phyloP scores from a whole-genome alignment of 2,888 invertebrate genomes.

The Penaeus monodon region DNA sequence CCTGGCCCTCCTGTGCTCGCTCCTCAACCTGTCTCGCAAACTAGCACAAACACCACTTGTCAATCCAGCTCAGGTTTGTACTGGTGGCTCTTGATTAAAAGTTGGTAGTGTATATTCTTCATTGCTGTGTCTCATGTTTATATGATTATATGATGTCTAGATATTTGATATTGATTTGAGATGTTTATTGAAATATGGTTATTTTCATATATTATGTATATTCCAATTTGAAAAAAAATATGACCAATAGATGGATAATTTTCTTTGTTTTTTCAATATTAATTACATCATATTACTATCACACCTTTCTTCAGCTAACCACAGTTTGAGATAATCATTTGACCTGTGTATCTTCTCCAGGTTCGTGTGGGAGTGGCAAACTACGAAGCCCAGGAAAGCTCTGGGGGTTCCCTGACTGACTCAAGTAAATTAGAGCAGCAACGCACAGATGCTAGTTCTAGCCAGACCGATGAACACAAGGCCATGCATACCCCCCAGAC shows the following conservation, averaged over 20 bases:
- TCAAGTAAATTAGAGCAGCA: constrained; percentile 63
- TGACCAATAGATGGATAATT: neutral
- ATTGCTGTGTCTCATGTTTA: too few species aligned
- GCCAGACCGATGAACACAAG: constrained; percentile 89
- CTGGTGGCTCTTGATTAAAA: neutral
- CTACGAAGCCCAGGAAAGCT: constrained; percentile 54
- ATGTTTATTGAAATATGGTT: too few species aligned
- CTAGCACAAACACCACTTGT: constrained; percentile 76
- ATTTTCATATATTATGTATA: too few species aligned
- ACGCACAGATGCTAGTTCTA: constrained; percentile 71
- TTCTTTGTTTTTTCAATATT: neutral
- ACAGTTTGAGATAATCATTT: too few species aligned
- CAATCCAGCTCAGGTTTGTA: constrained; percentile 70
- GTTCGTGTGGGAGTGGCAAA: constrained; percentile 26
- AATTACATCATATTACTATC: too few species aligned
- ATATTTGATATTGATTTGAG: too few species aligned
- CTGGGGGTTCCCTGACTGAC: constrained; percentile 50
- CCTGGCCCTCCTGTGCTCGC: constrained; percentile 79
- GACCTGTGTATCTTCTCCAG: neutral
- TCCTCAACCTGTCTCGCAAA: constrained; percentile 79
- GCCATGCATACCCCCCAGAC: constrained; percentile 69
- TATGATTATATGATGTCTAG: too few species aligned
- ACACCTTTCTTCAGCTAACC: too few species aligned
- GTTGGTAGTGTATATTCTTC: too few species aligned
- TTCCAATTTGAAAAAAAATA: too few species aligned